Percentiles rank a stretch among this genome's conserved stretches.
Conservation (phyloP, 2,888 invertebrate genomes). For the Parnassius apollo region DNA sequence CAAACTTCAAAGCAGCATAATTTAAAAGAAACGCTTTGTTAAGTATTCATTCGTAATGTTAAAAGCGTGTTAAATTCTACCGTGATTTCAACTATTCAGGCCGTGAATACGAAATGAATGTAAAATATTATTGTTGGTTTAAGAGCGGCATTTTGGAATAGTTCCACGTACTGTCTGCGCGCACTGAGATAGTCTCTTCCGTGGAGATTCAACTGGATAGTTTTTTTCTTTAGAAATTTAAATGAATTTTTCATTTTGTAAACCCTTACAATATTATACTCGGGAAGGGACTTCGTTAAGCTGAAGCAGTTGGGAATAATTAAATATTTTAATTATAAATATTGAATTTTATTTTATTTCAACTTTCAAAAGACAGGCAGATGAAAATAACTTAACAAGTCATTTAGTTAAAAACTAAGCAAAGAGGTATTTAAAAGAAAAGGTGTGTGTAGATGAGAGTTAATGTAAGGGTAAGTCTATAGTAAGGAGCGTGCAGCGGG, state of each 20-base stretch:
- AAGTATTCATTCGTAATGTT: constrained; percentile 23
- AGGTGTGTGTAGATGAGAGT: too few species aligned
- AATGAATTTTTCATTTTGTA: neutral
- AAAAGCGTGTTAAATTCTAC: constrained; percentile 26
- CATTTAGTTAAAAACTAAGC: too few species aligned
- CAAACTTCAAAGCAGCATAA: neutral
- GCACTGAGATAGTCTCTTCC: constrained; percentile 24
- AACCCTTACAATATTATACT: too few species aligned
- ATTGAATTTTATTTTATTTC: too few species aligned
- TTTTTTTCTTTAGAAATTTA: constrained; percentile 14
- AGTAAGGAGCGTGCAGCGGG: too few species aligned
- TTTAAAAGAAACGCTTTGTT: constrained; percentile 14
- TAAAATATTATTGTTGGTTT: constrained; percentile 29
- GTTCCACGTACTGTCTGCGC: constrained; percentile 26
- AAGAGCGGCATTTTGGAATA: constrained; percentile 26
- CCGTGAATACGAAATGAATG: constrained; percentile 27
- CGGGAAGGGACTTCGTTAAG: too few species aligned
- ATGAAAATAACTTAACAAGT: too few species aligned
- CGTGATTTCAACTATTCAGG: constrained; percentile 26
- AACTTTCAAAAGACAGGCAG: too few species aligned
- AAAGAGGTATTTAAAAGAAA: too few species aligned
- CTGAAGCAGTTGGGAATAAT: too few species aligned
- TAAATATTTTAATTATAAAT: too few species aligned
- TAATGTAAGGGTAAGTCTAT: too few species aligned
- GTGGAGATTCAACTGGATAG: constrained; percentile 17